Base-by-base conservation (phyloP, 2,888 invertebrate species). In the Dorcus parallelipipedus region DNA sequence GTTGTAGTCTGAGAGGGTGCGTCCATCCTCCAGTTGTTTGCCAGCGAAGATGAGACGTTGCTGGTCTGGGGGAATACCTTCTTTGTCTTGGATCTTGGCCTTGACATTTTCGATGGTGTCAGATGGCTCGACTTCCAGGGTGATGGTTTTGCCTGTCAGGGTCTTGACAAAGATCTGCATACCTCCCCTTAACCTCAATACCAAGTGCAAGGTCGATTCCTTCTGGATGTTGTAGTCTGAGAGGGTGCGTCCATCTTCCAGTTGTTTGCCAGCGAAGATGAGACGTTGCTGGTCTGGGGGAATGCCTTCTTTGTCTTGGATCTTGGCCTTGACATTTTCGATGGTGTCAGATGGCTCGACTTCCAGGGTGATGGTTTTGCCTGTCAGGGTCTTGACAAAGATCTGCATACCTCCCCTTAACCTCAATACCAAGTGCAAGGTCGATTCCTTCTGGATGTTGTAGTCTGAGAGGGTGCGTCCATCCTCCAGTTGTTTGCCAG, bases 81-180 rank as follows among this genome's bases (percentile, higher is more conserved):
- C 93, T 78, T 93, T 94, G 69, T 93, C 92, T 74, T 93, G 92
- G 68, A 93, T 93, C 76, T 93, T 93, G 0, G 91, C 90, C 76
- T 95, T 95, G 10, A 95, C 94, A 86, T 95, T 95, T 81, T 95
- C 95, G 70, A 95, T 95, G 7, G 93, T 91, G 76, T 95, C 94
- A 0, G 92, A 91, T 52, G 94, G 90, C 69, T 86, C 85, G 0
- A 83, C 82, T 69, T 82, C 82, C 0, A 83, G 62, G 0, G 83
- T 82, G 64, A 83, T 84, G 20, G 84, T 84, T 69, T 84, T 84
- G 3, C 84, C 83, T 10, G 83, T 84, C n/a, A 84, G 67, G 0
- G 84, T 20, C 2, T 20, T 20, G 20, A 20, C 20, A 20, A 20
- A 20, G 2, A 20, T 20, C 20, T 20, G 20, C 20, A 20, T 20